A percentile compares a stretch with the other conserved stretches of the same genome.
phyloP scores from a whole-genome alignment of 1,140 invertebrate species.

The Mactra quadrangularis region DNA sequence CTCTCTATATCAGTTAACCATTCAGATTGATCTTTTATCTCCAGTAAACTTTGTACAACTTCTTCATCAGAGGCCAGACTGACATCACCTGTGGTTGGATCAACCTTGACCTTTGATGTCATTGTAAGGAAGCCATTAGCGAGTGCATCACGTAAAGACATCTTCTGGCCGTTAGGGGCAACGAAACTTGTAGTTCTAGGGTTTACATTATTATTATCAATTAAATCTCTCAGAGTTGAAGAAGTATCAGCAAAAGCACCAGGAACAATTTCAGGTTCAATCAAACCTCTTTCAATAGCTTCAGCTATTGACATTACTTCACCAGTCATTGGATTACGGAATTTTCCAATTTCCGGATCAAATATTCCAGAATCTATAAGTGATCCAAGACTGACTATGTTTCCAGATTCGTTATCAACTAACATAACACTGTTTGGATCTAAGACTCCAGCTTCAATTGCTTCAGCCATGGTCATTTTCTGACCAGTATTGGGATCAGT shows the following conservation, averaged over 20 bases:
- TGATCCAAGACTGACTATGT: conserved; percentile 72
- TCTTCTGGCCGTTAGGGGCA: conserved; percentile 75
- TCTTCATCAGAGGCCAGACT: conserved; percentile 75
- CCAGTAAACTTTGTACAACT: conserved; percentile 75
- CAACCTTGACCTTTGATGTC: conserved; percentile 89
- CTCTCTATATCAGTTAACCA: conserved; percentile 95
- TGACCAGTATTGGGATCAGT: conserved; percentile 69
- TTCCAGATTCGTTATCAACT: conserved; percentile 74
- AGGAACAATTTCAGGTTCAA: conserved; percentile 82
- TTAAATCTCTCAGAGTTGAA: conserved; percentile 75
- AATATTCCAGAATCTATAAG: conserved; percentile 84
- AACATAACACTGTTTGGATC: conserved; percentile 76
- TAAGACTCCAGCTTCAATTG: conserved; percentile 69
- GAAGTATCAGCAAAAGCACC: conserved; percentile 75
- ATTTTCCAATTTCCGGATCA: conserved; percentile 88
- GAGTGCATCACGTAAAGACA: conserved; percentile 80
- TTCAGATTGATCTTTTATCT: conserved; percentile 86
- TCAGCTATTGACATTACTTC: conserved; percentile 90
- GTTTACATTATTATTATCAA: conserved; percentile 77
- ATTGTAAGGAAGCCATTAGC: conserved; percentile 82
- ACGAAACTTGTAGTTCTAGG: conserved; percentile 78
- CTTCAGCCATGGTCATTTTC: conserved; percentile 85
- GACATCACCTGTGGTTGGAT: conserved; percentile 86
- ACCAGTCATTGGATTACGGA: conserved; percentile 89
- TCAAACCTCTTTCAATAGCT: conserved; percentile 90